Evolutionary conservation across 2,888 invertebrate genomes (phyloP).

Genomic region (Acrocyrtus sp.): DNA sequence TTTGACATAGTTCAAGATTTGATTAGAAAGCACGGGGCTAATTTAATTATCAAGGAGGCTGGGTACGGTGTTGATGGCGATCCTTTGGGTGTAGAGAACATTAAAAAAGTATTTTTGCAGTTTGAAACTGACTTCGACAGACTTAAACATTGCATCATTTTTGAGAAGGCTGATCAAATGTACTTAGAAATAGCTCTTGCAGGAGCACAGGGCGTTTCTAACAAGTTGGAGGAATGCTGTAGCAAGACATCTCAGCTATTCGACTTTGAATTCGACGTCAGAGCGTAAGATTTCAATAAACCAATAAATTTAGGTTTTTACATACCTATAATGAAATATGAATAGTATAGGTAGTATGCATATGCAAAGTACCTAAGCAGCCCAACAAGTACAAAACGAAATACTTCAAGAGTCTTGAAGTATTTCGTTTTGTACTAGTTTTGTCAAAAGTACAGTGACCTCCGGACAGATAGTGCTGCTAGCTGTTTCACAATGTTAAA

Average conservation of each 20-base stretch:
- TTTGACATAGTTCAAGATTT: conserved; percentile 20
- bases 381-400: no score
- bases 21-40: conserved; percentile 27
- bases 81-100: conserved; percentile 18
- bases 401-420: no score
- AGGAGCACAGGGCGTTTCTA: background rate
- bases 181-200: conserved; percentile 10
- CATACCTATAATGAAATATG: no score
- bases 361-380: no score
- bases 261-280: conserved; percentile 2
- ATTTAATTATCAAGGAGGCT: conserved; percentile 45
- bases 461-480: no score
- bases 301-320: no score
- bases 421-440: no score
- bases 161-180: conserved; percentile 23
- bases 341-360: no score
- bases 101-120: conserved; percentile 25
- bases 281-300: conserved; percentile 17
- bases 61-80: conserved; percentile 18
- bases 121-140: conserved; percentile 43
- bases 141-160: conserved; percentile 44
- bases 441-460: no score
- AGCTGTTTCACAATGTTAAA: no score
- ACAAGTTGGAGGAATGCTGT: conserved; percentile 18
- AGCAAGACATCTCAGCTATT: background rate